Conservation (phyloP, 2,888 invertebrate species). For the Zootermopsis nevadensis region DNA sequence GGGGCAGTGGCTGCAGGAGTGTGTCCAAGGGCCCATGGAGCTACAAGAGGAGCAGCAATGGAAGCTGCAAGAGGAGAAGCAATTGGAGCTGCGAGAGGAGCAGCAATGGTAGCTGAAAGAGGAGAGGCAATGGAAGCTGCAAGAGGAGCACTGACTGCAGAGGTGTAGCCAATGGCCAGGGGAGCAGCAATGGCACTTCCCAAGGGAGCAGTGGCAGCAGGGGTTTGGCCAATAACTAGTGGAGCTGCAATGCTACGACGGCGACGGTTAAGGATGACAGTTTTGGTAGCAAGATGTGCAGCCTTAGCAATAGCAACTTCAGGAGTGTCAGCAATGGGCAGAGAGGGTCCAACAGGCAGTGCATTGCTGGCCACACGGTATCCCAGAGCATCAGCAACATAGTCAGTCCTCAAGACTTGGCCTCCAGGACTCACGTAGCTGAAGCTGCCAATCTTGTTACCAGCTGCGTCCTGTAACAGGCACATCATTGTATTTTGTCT, state of each 20-base stretch:
- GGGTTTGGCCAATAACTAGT: neutral
- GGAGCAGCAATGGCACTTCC: neutral
- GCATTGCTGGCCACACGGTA: slow-evolving; percentile 59
- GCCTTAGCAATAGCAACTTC: slow-evolving; percentile 38
- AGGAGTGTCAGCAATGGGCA: slow-evolving; percentile 56
- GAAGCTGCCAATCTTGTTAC: slow-evolving; percentile 63
- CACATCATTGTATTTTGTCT: no score
- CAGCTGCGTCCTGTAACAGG: slow-evolving; percentile 57
- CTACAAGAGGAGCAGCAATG: slow-evolving; percentile 58
- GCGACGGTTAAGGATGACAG: slow-evolving; percentile 1
- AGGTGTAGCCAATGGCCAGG: neutral
- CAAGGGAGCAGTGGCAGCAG: slow-evolving; percentile 25
- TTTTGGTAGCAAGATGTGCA: neutral
- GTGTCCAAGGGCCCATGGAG: slow-evolving; percentile 37
- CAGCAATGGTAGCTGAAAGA: slow-evolving; percentile 55
- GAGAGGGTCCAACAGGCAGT: slow-evolving; percentile 56
- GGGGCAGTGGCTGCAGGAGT: slow-evolving; percentile 29
- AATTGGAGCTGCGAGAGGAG: slow-evolving; percentile 56
- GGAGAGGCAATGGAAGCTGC: slow-evolving; percentile 57
- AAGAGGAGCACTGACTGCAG: slow-evolving; percentile 42
- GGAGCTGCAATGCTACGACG: slow-evolving; percentile 1
- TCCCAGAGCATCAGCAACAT: slow-evolving; percentile 62
- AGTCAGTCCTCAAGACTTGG: slow-evolving; percentile 61
- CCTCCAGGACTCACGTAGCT: slow-evolving; percentile 65
- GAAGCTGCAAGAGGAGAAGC: slow-evolving; percentile 54